phyloP scores from a whole-genome alignment of 2,797 vertebrate genomes.

The Halcyon badia region DNA sequence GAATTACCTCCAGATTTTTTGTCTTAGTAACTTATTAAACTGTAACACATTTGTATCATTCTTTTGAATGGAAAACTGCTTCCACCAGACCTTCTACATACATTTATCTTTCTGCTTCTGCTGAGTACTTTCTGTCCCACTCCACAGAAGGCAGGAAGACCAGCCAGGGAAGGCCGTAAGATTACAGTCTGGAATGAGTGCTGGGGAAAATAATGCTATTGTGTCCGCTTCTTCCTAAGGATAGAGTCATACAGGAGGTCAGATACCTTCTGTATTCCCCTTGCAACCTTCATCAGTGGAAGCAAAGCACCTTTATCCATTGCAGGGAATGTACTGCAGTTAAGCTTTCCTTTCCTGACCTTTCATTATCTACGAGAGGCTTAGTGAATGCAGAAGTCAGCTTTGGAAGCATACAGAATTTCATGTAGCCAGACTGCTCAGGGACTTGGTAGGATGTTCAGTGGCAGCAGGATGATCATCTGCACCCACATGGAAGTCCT shows the following conservation, averaged over 20 bases:
- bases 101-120: not conserved
- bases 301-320: constrained; percentile 4
- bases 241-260: not conserved
- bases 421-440: fast-evolving
- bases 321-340: not conserved
- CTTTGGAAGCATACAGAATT: not conserved
- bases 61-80: constrained; percentile 5
- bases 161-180: not conserved
- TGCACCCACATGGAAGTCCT: fast-evolving
- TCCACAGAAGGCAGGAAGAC: not conserved
- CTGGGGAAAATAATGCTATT: constrained; percentile 20
- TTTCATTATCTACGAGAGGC: not conserved
- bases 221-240: not conserved
- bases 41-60: not conserved
- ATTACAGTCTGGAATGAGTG: constrained; percentile 29
- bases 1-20: not conserved
- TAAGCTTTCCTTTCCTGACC: constrained; percentile 8
- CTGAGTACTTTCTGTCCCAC: not conserved
- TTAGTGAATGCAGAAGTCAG: not conserved
- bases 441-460: fast-evolving
- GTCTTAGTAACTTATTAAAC: not conserved
- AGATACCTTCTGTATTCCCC: not conserved
- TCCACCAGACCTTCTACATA: not conserved
- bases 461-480: not conserved
- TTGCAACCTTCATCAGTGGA: not conserved